These are phyloP conservation scores for Oxystoma pomonae DNA, from an alignment of 2,888 invertebrate species.

Conservation along the genomic window DNA sequence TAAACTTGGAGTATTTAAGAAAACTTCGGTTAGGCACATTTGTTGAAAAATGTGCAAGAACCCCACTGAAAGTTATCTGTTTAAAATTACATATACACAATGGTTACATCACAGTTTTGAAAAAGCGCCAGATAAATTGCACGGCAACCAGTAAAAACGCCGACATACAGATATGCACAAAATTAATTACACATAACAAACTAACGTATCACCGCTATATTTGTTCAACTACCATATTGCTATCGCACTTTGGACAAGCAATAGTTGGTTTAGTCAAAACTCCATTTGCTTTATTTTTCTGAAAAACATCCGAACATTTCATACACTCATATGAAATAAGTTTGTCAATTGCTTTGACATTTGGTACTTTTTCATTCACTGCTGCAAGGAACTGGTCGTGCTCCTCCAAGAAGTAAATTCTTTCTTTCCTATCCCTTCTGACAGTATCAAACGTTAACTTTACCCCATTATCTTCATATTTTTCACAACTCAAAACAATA, in stretches of 20 bases:
- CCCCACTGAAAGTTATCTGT: too few relatives aligned
- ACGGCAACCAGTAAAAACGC: background rate
- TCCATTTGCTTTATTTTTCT: constrained; percentile 45
- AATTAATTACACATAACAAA: background rate
- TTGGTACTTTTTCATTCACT: constrained; percentile 35
- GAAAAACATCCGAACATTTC: constrained; percentile 60
- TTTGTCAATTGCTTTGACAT: constrained; percentile 40
- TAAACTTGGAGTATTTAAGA: too few relatives aligned
- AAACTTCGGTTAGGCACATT: too few relatives aligned
- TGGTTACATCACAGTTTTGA: background rate
- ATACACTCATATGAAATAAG: constrained; percentile 56
- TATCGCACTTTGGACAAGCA: constrained; percentile 57
- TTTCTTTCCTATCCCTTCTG: constrained; percentile 53
- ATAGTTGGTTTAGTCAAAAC: constrained; percentile 29
- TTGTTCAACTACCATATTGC: constrained; percentile 53
- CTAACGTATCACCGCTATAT: constrained; percentile 2
- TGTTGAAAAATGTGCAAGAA: too few relatives aligned
- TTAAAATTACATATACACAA: too few relatives aligned
- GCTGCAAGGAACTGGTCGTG: constrained; percentile 45
- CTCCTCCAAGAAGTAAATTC: constrained; percentile 57
- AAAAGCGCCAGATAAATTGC: background rate
- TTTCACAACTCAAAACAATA: constrained; percentile 51
- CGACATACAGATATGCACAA: background rate
- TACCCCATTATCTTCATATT: constrained; percentile 41
- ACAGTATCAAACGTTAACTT: constrained; percentile 61